Conservation (phyloP, 2,888 invertebrate species). For the Pollenia griseotomentosa region DNA sequence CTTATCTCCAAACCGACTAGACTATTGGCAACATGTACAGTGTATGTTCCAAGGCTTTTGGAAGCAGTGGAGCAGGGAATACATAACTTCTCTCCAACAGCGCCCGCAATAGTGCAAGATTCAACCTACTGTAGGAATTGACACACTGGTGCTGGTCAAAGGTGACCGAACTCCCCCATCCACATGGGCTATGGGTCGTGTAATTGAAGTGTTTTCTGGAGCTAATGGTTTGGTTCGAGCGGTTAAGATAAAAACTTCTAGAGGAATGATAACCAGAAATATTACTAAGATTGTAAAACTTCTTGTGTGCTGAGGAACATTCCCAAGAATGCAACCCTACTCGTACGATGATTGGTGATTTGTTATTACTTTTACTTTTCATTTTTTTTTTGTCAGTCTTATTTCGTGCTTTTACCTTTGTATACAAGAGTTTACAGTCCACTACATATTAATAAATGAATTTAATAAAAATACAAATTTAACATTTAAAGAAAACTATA, state of each 20-base stretch:
- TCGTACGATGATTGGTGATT: too few relatives aligned
- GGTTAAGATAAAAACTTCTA: constrained; percentile 10
- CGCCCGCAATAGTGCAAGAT: constrained; percentile 22
- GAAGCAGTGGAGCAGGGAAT: constrained; percentile 63
- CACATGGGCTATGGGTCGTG: constrained; percentile 12
- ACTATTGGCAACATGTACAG: constrained; percentile 52
- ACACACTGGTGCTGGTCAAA: too few relatives aligned
- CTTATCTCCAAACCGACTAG: background rate
- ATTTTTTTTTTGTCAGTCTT: too few relatives aligned
- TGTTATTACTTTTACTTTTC: too few relatives aligned
- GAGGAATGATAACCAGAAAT: constrained; percentile 22
- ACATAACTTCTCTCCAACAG: constrained; percentile 51
- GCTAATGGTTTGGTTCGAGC: constrained; percentile 25
- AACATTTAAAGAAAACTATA: too few relatives aligned
- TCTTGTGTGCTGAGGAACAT: constrained; percentile 51
- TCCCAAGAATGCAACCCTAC: background rate
- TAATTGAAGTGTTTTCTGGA: constrained; percentile 21
- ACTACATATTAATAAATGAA: too few relatives aligned
- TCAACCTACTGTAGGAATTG: background rate
- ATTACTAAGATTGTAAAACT: constrained; percentile 47
- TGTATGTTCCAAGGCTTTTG: constrained; percentile 66
- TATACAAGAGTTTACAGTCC: too few relatives aligned
- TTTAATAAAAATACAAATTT: too few relatives aligned
- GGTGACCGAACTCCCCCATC: background rate
- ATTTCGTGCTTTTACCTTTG: too few relatives aligned